These are phyloP conservation scores for Linnaemya tessellans DNA, from an alignment of 2,888 invertebrate genomes.

Conservation along the genomic window DNA sequence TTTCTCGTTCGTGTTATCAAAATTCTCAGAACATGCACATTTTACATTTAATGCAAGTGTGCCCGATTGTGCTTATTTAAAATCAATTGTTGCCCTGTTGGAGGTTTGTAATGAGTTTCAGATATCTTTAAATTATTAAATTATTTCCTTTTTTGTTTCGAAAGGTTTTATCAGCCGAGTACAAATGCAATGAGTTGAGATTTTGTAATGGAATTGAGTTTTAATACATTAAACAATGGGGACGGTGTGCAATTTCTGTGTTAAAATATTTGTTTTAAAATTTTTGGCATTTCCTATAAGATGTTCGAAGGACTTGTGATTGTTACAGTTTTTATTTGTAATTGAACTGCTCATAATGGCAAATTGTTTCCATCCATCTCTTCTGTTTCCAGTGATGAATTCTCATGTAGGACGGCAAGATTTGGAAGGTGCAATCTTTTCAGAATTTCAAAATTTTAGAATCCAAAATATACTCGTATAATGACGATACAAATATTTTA, in stretches of 20 bases:
- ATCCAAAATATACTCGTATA: too few species aligned
- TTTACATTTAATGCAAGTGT: conserved; percentile 13
- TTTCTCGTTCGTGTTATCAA: conserved; percentile 25
- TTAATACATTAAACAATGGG: background rate
- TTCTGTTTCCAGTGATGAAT: too few species aligned
- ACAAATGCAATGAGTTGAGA: conserved; percentile 2
- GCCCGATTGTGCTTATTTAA: conserved; percentile 1
- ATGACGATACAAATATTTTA: too few species aligned
- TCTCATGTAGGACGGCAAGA: too few species aligned
- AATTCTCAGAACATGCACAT: conserved; percentile 53
- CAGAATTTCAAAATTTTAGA: too few species aligned
- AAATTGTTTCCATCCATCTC: too few species aligned
- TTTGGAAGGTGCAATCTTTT: too few species aligned
- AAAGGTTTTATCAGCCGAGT: conserved; percentile 38
- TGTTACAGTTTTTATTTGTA: too few species aligned
- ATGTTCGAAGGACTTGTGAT: too few species aligned
- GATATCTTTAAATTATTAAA: conserved; percentile 64
- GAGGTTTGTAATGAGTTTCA: conserved; percentile 55
- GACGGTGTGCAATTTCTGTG: background rate
- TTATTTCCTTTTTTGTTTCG: conserved; percentile 61
- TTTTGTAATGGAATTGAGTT: background rate
- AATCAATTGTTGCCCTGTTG: conserved; percentile 49
- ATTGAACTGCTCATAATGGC: too few species aligned
- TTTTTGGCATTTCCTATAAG: too few species aligned
- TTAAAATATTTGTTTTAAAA: too few species aligned